A percentile compares a stretch with the other conserved stretches of the same genome.
Conservation (phyloP, 2,113 vertebrate species). For the Grantiella picta region DNA sequence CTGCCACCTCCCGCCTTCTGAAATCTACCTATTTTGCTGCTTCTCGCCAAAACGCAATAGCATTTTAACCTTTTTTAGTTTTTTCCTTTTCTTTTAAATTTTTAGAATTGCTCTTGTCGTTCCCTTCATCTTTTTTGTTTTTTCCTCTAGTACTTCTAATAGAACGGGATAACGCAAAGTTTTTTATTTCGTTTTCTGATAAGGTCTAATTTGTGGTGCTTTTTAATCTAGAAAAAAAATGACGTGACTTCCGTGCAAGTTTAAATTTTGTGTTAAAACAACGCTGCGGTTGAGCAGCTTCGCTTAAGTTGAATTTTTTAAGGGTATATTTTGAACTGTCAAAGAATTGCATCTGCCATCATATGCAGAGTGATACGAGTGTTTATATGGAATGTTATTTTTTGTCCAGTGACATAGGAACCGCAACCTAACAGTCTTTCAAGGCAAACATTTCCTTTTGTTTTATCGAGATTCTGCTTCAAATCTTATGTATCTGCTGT, state of each 20-base stretch:
- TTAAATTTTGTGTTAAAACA: neutral
- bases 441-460: neutral
- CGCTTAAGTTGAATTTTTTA: accelerated
- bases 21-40: accelerated
- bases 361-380: accelerated
- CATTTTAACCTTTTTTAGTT: accelerated
- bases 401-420: too few species aligned
- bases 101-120: accelerated
- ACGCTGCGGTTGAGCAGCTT: neutral
- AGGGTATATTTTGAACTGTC: neutral
- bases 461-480: neutral
- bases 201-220: neutral
- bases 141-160: neutral
- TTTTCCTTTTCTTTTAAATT: neutral
- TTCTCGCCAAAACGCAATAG: neutral
- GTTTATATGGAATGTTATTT: neutral
- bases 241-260: neutral
- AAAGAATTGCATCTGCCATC: accelerated
- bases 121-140: neutral
- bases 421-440: neutral
- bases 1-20: neutral
- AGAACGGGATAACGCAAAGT: neutral
- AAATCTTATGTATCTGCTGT: neutral
- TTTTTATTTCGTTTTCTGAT: neutral
- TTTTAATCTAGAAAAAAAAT: neutral